Evolutionary conservation across 1,140 invertebrate species (phyloP), one percentile per base, ranked within the genome.

Genomic region (Panulirus ornatus): DNA sequence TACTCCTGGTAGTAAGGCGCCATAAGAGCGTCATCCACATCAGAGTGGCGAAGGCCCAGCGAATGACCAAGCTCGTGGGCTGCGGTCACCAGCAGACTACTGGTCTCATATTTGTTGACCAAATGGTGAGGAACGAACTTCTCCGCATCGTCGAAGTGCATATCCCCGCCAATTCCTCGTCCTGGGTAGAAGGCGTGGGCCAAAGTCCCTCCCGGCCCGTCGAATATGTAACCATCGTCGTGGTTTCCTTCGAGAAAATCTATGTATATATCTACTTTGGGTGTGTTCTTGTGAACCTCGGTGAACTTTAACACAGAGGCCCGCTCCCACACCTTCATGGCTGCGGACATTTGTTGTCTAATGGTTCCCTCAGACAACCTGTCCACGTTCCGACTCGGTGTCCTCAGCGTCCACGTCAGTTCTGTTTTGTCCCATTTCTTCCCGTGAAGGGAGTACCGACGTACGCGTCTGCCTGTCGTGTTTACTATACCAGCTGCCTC

Each of bases 241-340:
- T 98, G 98, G 93, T 96, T 95, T 90, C 96, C 95, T 92, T 96
- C 97, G 94, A 75, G 73, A 63, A 91, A 91, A 58, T 79, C 75
- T 22, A 91, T 63, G 11, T 81, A 78, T 8, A 91, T 91, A 47
- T 91, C 91, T 2, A 88, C 75, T 22, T 88, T 30, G 5, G 66
- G 34, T 9, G 44, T 27, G 8, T 91, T 54, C 63, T 84, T 84
- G 30, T 90, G 63, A 0, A 81, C 87, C 22, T 88, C 87, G 9
- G 5, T 51, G 34, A 89, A 89, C n/a, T 14, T 71, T 1, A 89
- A 30, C 0, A 8, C 42, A 0, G 87, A 83, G 19, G 42, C 79
- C 1, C 63, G 70, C 22, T 73, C 44, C 87, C 87, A 89, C 8
- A 89, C 22, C 22, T 44, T 27, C 78, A 88, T 73, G 36, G 87